Conservation (phyloP, 2,113 vertebrate genomes). For the Scomber japonicus region DNA sequence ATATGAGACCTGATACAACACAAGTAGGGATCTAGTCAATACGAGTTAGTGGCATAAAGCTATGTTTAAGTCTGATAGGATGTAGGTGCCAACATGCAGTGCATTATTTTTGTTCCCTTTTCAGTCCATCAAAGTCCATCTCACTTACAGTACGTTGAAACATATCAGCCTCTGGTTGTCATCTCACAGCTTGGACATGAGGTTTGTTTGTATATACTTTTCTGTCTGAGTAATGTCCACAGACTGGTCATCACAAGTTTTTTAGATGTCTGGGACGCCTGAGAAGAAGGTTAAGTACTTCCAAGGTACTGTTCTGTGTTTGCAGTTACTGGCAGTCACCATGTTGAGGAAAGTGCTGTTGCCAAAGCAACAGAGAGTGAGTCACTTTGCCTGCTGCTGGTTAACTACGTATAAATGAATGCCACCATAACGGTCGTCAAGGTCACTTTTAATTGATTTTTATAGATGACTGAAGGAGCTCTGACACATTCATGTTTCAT, state of each 20-base stretch:
- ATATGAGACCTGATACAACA: too few relatives aligned
- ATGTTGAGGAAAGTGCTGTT: constrained; percentile 8
- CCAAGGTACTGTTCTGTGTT: constrained; percentile 4
- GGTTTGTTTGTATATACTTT: not conserved
- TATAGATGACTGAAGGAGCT: too few relatives aligned
- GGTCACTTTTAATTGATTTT: not conserved
- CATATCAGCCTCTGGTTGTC: not conserved
- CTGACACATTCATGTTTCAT: too few relatives aligned
- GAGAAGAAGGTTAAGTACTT: constrained; percentile 8
- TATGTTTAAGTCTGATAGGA: too few relatives aligned
- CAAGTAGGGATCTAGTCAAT: too few relatives aligned
- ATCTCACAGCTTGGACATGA: not conserved
- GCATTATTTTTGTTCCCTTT: too few relatives aligned
- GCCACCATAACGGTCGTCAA: not conserved
- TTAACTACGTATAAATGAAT: not conserved
- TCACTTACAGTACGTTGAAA: too few relatives aligned
- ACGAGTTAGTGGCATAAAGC: too few relatives aligned
- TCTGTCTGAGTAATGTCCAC: not conserved
- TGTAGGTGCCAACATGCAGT: too few relatives aligned
- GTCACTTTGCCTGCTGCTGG: not conserved
- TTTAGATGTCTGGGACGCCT: not conserved
- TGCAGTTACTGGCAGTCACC: not conserved
- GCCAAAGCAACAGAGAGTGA: constrained; percentile 19
- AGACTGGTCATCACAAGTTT: not conserved
- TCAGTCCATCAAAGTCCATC: too few relatives aligned